Percentiles rank a stretch among this genome's conserved stretches.
phyloP scores from a whole-genome alignment of 2,113 vertebrate species.

The Passer montanus region DNA sequence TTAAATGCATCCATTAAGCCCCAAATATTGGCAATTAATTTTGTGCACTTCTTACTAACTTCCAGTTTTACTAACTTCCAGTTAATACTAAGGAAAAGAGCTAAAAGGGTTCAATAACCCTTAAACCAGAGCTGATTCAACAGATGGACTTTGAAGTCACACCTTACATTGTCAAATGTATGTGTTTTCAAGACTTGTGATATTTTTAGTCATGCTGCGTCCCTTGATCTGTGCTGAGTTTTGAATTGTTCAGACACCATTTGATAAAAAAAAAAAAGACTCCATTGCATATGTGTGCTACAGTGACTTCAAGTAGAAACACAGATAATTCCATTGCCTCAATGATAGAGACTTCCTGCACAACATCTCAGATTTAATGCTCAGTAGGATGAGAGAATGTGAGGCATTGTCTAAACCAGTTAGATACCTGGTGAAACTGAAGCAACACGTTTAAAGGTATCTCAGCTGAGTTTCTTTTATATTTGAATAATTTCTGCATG shows the following conservation, averaged over 20 bases:
- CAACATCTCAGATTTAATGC: neutral
- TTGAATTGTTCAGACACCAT: neutral
- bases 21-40: neutral
- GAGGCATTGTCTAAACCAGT: neutral
- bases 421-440: neutral
- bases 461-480: neutral
- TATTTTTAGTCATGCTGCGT: constrained; percentile 8
- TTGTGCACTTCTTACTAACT: neutral
- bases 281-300: neutral
- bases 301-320: neutral
- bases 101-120: neutral
- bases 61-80: neutral
- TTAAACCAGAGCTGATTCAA: neutral
- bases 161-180: neutral
- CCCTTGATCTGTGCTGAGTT: neutral
- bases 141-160: constrained; percentile 23
- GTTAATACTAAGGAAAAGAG: neutral
- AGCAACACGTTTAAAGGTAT: neutral
- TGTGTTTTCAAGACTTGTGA: neutral
- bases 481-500: neutral
- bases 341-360: neutral
- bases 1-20: neutral
- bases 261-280: neutral
- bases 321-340: neutral
- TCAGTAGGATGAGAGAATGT: neutral